Base-by-base conservation (phyloP, 92 coral and sea anemone species). In the Epizoanthus stellaris region DNA sequence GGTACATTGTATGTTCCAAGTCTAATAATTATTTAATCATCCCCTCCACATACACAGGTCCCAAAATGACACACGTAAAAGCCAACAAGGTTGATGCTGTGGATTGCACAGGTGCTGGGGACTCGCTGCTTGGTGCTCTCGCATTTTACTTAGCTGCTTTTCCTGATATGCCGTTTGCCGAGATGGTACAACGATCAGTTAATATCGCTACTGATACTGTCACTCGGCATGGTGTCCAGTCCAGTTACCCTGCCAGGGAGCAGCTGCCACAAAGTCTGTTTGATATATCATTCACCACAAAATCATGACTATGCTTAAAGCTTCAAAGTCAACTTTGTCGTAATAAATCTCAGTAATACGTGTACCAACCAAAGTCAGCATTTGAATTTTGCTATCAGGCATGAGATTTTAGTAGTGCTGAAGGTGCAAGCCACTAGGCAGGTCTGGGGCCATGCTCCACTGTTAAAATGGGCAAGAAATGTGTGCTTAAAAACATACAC, bases 101-200 rank as follows among this genome's bases (percentile, higher is more conserved):
- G 23, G 98, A 95, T 79, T 93, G 96, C 14, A 95, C 97, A 17
- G 98, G 98, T 36, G 98, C 98, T 19, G 98, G 98, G 3, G 98
- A 95, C 54, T 89, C 94, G 19, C 65, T 95, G 21, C 86, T 88
- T 52, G 98, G 98, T 9, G 86, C 98, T 8, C 69, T 95, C 11
- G 95, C 94, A 30, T 95, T 88, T 85, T 95, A 76, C 89, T 66
- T 95, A 76, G 93, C 98, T 3, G 88, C 93, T 83, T 86, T 92
- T 70, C 98, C 98, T 11, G 80, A 88, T 39, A 81, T 95, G 40
- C 73, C 98, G 14, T 85, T 95, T 67, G 70, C 88, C 10, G 98
- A 95, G 61, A 86, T 94, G 75, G 94, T 93, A 20, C 73, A 73
- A 6, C 90, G 98, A 77, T 86, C 98, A 70, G 93, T 95, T 19